Evolutionary conservation across 2,113 vertebrate species (phyloP), one percentile per base, ranked within the genome.

Genomic region (Lepidiolamprologus cunningtoni): DNA sequence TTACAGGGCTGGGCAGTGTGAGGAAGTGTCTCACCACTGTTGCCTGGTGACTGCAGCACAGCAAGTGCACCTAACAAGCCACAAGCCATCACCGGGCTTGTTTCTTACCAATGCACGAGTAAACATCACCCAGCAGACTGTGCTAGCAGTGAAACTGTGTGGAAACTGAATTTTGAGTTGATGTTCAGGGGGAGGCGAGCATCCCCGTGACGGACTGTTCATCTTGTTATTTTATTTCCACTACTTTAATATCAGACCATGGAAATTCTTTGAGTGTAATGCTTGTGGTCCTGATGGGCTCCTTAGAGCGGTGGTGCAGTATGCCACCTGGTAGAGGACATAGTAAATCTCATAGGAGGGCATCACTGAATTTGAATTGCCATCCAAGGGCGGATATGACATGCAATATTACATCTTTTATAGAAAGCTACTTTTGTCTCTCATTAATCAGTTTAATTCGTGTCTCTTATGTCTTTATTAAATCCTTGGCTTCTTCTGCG

Each of bases 1-100:
- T 82, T 54, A 52, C 57, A 54, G 28, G 81, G 50, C 10, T 53
- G 79, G 37, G 47, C 78, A 80, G 57, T 23, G 23, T n/a, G 81
- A 89, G 61, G 53, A 89, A 40, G 55, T 58, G 50, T 87, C 73
- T 91, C 9, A 3, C 33, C 80, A 31, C 80, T 42, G 90, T 93
- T 91, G 89, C 91, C 89, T 89, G 88, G 92, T 83, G 92, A 94
- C 93, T 81, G 87, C 78, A 82, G 84, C 53, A 17, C 83, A 71
- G 66, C 78, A 76, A 79, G 54, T 17, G 11, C 83, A 84, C 78
- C 79, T 66, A 68, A 82, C 50, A 37, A 85, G 78, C 85, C 82
- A 68, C 57, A 23, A 81, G 53, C 52, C 71, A 42, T 50, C 26
- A 3, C 28, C 40, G 31, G 4, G 11, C 45, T 57, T 45, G 31